Percentiles rank a stretch among this genome's conserved stretches.
These are phyloP conservation scores for Scaptomyza reducta DNA, from an alignment of 2,888 invertebrate genomes.

Conservation along the genomic window DNA sequence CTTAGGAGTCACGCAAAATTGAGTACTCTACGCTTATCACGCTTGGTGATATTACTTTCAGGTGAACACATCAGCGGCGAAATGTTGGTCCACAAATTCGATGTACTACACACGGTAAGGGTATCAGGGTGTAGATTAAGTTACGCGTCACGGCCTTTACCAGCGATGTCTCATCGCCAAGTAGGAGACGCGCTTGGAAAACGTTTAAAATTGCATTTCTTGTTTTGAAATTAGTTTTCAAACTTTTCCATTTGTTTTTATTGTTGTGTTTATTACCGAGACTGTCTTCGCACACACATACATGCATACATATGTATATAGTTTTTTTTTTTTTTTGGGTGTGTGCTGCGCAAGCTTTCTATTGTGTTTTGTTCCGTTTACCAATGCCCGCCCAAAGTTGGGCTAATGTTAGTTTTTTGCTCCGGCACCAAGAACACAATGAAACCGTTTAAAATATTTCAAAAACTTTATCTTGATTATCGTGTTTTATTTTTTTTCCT, in stretches of 20 bases:
- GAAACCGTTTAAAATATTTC: slow-evolving; percentile 12
- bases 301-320: slow-evolving; percentile 19
- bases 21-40: too few relatives aligned
- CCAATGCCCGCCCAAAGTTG: slow-evolving; percentile 6
- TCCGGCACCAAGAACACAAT: slow-evolving; percentile 27
- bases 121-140: slow-evolving; percentile 47
- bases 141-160: slow-evolving; percentile 61
- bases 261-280: slow-evolving; percentile 52
- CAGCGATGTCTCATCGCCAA: slow-evolving; percentile 54
- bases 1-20: too few relatives aligned
- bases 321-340: slow-evolving; percentile 62
- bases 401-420: background rate
- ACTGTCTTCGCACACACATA: slow-evolving; percentile 37
- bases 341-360: slow-evolving; percentile 58
- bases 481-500: slow-evolving; percentile 34
- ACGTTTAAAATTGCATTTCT: slow-evolving; percentile 3
- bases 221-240: slow-evolving; percentile 24
- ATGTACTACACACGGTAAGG: slow-evolving; percentile 30
- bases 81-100: background rate
- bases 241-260: slow-evolving; percentile 57
- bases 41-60: too few relatives aligned
- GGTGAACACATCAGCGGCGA: too few relatives aligned
- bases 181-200: slow-evolving; percentile 5
- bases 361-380: slow-evolving; percentile 11
- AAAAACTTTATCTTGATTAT: slow-evolving; percentile 10